Evolutionary conservation across 2,888 invertebrate species (phyloP), one percentile per base, ranked within the genome.

Genomic region (Cheilosia urbana): DNA sequence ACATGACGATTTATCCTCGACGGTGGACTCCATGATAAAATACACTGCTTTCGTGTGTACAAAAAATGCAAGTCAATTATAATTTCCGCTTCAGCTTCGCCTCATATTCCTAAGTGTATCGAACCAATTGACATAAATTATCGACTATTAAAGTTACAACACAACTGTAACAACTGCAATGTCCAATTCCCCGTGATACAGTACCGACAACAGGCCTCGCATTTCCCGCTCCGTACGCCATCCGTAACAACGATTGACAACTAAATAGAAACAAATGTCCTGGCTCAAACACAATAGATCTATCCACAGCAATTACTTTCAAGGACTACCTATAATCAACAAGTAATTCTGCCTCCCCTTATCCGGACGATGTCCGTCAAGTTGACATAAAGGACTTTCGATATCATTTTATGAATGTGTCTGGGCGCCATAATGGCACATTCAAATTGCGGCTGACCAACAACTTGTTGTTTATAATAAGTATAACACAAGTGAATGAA

Each of bases 351-450:
- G 60, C 51, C 65, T 65, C 21, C 51, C 45, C 45, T 24, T 37
- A 13, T 47, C 51, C 47, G 30, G 49, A n/a, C 45, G 49, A 40
- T 75, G 21, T 15, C 34, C 42, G 11, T 6, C 27, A 53, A 58
- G 42, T 71, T 47, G 27, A 42, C 45, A 82, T 71, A 77, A 72
- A 66, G 66, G 66, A 62, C 45, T 72, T 72, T 76, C 58, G 53
- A 72, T 77, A 78, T 72, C 82, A 78, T 78, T 82, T 78, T 82
- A 82, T 66, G 47, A 77, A 78, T 82, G 77, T 82, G 76, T 82
- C 82, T 82, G 77, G 71, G 82, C 24, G 53, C 19, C 71, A 65
- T 71, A 82, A 82, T 82, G 53, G 65, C 7, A 47, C 42, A 65
- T 71, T 77, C 58, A 77, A 77, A 77, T 71, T 76, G 65, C 37